These are phyloP conservation scores for Aphaenogaster floridana DNA, from an alignment of 1,140 invertebrate genomes.

Conservation along the genomic window DNA sequence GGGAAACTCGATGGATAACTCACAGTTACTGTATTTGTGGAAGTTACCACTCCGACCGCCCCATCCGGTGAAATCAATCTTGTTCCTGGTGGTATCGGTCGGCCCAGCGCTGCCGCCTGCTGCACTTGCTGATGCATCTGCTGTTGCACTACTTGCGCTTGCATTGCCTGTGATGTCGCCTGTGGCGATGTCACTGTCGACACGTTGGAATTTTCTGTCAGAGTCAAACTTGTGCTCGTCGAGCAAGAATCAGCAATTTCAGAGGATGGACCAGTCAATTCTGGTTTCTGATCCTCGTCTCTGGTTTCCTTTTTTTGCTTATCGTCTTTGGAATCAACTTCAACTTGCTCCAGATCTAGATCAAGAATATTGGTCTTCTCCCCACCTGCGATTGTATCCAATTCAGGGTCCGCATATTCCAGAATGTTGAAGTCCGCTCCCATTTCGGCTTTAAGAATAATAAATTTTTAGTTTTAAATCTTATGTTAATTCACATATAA, in stretches of 20 bases:
- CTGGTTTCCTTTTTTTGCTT: constrained; percentile 87
- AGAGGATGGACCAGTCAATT: constrained; percentile 69
- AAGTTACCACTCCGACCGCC: constrained; percentile 89
- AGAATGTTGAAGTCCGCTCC: constrained; percentile 98
- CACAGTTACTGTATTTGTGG: constrained; percentile 89
- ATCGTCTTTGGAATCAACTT: constrained; percentile 88
- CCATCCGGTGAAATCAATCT: constrained; percentile 89
- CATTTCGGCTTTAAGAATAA: constrained; percentile 91
- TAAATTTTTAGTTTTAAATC: constrained; percentile 51
- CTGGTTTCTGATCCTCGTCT: constrained; percentile 81
- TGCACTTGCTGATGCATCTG: constrained; percentile 89
- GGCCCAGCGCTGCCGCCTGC: constrained; percentile 88
- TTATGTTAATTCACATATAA: constrained; percentile 23
- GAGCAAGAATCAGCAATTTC: constrained; percentile 72
- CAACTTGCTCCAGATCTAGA: constrained; percentile 92
- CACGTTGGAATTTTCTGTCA: constrained; percentile 76
- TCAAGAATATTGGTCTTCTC: constrained; percentile 93
- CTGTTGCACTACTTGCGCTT: constrained; percentile 83
- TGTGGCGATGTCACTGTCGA: constrained; percentile 74
- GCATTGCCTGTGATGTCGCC: constrained; percentile 75
- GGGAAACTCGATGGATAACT: constrained; percentile 88
- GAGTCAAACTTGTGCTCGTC: constrained; percentile 68
- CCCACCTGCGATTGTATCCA: constrained; percentile 92
- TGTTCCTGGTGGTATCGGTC: constrained; percentile 89
- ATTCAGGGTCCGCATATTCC: constrained; percentile 97